Base-by-base conservation (phyloP, 2,797 vertebrate species). In the Manis pentadactyla region DNA sequence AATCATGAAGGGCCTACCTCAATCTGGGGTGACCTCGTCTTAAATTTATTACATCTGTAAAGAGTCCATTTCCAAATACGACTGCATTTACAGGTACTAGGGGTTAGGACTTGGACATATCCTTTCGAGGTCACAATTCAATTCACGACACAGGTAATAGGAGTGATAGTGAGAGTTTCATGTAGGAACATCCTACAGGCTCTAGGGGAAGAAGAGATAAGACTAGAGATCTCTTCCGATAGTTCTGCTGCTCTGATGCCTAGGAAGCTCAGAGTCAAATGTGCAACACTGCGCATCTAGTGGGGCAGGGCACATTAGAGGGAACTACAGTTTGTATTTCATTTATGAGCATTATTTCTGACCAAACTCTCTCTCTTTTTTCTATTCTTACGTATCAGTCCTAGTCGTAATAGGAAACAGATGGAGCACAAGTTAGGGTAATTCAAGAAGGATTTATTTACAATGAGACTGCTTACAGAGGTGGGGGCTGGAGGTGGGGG, bases 401-500 rank as follows among this genome's bases (percentile, higher is more conserved):
- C 0, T 78, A 96, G 53, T 66, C 73, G 63, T 91, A 82, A 94
- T 9, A 34, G 77, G 93, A 95, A 79, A 87, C 79, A 97, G 83
- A 78, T 46, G 59, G 66, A 25, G 4, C 21, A 7, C 71, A 61
- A 55, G 73, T 66, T 25, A 17, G 34, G 49, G 14, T 57, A 68
- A 90, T 85, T 87, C 46, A 74, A 83, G 79, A 59, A 86, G 69
- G 7, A 34, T 49, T 87, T 63, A 18, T 63, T 85, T 42, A n/a
- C 27, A 87, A 31, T 1, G 5, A 46, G 46, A 31, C 39, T 69
- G 5, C 64, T 74, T 61, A 51, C 27, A 89, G 37, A 86, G 11
- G 13, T 68, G 14, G 34, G 29, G 31, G 14, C 64, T 34, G 25
- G 59, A 79, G 59, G 14, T 6, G 25, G 11, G 27, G 34, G 39